phyloP scores from a whole-genome alignment of 2,888 invertebrate species.

The Dendrolimus houi region DNA sequence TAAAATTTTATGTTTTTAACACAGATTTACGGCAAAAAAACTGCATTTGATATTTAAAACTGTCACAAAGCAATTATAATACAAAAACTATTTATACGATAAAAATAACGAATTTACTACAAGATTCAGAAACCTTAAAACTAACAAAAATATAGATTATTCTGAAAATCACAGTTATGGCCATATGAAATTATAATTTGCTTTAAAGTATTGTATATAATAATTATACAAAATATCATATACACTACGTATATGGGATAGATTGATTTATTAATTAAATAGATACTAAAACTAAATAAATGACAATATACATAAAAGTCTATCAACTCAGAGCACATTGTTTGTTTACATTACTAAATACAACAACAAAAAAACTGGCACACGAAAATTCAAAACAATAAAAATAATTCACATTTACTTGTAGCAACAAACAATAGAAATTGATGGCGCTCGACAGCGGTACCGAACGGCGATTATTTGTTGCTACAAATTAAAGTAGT shows the following conservation, averaged over 20 bases:
- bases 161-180: not conserved
- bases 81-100: no score
- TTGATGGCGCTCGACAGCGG: no score
- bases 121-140: not conserved
- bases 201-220: no score
- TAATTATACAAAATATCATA: no score
- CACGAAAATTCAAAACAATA: not conserved
- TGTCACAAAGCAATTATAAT: no score
- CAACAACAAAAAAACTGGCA: not conserved
- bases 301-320: not conserved
- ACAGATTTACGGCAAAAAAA: no score
- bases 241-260: not conserved
- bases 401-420: not conserved
- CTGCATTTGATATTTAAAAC: no score
- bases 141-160: not conserved
- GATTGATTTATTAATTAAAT: conserved; percentile 2
- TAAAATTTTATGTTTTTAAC: no score
- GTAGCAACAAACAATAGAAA: not conserved
- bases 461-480: no score
- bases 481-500: no score
- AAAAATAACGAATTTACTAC: no score
- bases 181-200: not conserved
- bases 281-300: not conserved
- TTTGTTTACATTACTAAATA: not conserved
- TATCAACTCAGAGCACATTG: not conserved